Base-by-base conservation (phyloP, 1,140 invertebrate genomes). In the Zaprionus africanus region DNA sequence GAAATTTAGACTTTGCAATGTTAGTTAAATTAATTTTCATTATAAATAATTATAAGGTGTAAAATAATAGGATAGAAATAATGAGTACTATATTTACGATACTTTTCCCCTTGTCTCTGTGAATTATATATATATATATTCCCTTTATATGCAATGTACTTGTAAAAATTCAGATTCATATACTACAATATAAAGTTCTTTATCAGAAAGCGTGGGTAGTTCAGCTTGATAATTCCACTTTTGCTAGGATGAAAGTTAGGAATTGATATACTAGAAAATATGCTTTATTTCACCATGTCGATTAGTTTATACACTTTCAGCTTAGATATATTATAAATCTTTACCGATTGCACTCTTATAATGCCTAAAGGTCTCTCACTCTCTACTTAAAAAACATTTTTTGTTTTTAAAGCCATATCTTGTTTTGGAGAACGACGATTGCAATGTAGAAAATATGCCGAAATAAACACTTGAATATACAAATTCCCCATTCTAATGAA, bases 71-170 rank as follows among this genome's bases (percentile, higher is more conserved):
- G 69, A 78, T 64, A 34, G 24, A 34, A 22, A 19, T 31, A 31
- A 9, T 58, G 43, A 76, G 61, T 76, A 67, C 85, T 81, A 54
- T 85, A 63, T 58, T 61, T 58, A 9, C 24, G 7, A 24, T 58
- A 34, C 12, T 26, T 53, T 34, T 66, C 60, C n/a, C 49, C 19
- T 13, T 41, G n/a, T 56, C 13, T 41, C 51, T 60, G 38, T 22
- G 24, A 22, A 76, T 43, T 51, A 66, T 54, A 46, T 53, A 59
- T 54, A 41, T n/a, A 41, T 7, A 65, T 53, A 5, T 12, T 51
- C 12, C 0, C 19, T 24, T 13, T 6, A 12, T 1, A 19, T 49
- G 13, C 31, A 69, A 41, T 66, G 34, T 34, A 49, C 22, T 43
- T 34, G 5, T 26, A 46, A 12, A 57, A n/a, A 31, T 5, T 28